Evolutionary conservation across 2,888 invertebrate genomes (phyloP), one percentile per base, ranked within the genome.

Genomic region (Chesias legatella): DNA sequence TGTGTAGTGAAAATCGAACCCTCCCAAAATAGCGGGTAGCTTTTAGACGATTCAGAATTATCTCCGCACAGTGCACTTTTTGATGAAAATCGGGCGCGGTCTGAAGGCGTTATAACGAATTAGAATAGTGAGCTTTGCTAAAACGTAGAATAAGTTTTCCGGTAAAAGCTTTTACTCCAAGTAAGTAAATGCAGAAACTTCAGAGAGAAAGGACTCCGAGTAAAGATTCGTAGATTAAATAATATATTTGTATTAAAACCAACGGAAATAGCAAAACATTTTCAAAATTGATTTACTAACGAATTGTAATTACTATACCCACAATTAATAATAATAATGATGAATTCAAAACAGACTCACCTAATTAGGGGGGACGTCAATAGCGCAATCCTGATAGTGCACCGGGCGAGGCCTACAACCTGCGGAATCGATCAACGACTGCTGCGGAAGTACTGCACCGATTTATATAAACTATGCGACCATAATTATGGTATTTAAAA

Each of bases 331-430:
- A n/a, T n/a, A n/a, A n/a, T n/a, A n/a, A n/a, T n/a, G n/a, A n/a
- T n/a, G n/a, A n/a, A n/a, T n/a, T n/a, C n/a, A 54, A 52, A 48
- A 39, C 31, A 7, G 55, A 69, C 75, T 75, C 51, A 75, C 75
- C 75, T 41, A 52, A 60, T 67, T 60, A 58, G 34, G 43, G n/a
- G 48, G 52, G 51, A 55, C 43, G 36, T 35, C 44, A 46, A 56
- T 54, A 51, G 45, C 35, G 51, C 56, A 63, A 65, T 79, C 79
- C 79, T 75, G 66, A 60, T 63, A 55, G 51, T 54, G 41, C 55
- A 57, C 54, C 55, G 59, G 55, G n/a, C n/a, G n/a, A 49, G 37
- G 63, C 58, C 60, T 67, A 63, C 42, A 20, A 20, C 30, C 26
- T 27, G 38, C 56, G 60, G 57, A 54, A 58, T 48, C 55, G 24